phyloP scores from a whole-genome alignment of 2,888 invertebrate species.

The Cephus runcator region DNA sequence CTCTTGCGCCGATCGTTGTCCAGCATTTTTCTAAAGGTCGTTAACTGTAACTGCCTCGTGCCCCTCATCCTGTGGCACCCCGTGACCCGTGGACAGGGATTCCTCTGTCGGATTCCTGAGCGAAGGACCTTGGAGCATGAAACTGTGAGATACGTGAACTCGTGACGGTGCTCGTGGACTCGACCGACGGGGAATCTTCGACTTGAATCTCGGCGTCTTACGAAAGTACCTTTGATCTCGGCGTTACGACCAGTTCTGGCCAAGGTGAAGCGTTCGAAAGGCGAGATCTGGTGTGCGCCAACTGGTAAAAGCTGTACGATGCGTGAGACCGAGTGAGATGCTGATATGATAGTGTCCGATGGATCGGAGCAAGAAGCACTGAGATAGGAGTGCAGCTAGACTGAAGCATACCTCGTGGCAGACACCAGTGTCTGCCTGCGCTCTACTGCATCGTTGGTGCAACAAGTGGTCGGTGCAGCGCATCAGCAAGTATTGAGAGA shows the following conservation, averaged over 20 bases:
- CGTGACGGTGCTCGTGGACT: background rate
- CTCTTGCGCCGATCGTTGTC: background rate
- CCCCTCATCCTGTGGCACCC: background rate
- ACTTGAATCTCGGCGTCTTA: background rate
- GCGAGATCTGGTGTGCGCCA: background rate
- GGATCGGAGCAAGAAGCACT: background rate
- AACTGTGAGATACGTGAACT: background rate
- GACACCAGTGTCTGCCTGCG: background rate
- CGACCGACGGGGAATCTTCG: background rate
- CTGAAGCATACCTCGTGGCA: background rate
- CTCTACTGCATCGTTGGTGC: constrained; percentile 19
- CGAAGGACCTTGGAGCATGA: background rate
- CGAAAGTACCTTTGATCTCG: background rate
- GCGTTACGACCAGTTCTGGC: background rate
- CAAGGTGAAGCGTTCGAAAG: background rate
- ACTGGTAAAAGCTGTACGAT: background rate
- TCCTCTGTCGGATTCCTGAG: background rate
- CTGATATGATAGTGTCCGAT: background rate
- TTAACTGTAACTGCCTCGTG: background rate
- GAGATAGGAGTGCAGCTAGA: background rate
- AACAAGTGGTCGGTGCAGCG: constrained; percentile 37
- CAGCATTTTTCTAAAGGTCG: background rate
- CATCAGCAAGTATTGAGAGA: background rate
- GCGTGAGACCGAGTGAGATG: background rate
- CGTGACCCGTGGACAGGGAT: background rate